phyloP scores from a whole-genome alignment of 2,888 invertebrate species.

The Hesperia comma region DNA sequence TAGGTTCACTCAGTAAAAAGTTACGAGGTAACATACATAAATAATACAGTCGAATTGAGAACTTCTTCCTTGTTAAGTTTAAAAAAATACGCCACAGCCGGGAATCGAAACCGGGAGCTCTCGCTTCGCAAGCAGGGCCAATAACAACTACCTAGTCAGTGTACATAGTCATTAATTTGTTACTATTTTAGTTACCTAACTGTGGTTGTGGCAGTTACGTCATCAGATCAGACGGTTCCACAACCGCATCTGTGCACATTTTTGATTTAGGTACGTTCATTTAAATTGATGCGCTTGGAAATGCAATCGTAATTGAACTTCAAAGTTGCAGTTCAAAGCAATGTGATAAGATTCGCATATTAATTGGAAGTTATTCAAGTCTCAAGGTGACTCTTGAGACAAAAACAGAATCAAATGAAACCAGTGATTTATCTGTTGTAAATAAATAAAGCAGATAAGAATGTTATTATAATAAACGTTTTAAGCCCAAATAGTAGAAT shows the following conservation, averaged over 20 bases:
- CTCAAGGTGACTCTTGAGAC: constrained; percentile 28
- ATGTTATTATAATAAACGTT: no score
- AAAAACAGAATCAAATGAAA: constrained; percentile 11
- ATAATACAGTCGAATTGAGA: no score
- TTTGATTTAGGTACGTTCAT: constrained; percentile 32
- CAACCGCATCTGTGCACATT: constrained; percentile 22
- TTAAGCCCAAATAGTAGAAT: no score
- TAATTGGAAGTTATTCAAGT: constrained; percentile 32
- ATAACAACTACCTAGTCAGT: no score
- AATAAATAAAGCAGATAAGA: not conserved
- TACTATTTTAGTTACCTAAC: not conserved
- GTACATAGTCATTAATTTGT: no score
- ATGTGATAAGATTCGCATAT: constrained; percentile 31
- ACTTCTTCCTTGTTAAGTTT: no score
- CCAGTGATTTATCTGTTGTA: not conserved
- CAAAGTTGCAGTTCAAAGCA: constrained; percentile 35
- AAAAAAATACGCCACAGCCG: no score
- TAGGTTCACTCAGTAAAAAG: no score
- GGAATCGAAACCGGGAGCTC: no score
- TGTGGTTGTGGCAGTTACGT: not conserved
- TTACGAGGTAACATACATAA: no score
- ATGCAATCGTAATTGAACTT: constrained; percentile 35
- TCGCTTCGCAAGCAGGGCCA: no score
- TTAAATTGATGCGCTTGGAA: constrained; percentile 31
- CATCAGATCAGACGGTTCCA: not conserved